These are phyloP conservation scores for Anthrax anthrax DNA, from an alignment of 2,888 invertebrate species.

Conservation along the genomic window DNA sequence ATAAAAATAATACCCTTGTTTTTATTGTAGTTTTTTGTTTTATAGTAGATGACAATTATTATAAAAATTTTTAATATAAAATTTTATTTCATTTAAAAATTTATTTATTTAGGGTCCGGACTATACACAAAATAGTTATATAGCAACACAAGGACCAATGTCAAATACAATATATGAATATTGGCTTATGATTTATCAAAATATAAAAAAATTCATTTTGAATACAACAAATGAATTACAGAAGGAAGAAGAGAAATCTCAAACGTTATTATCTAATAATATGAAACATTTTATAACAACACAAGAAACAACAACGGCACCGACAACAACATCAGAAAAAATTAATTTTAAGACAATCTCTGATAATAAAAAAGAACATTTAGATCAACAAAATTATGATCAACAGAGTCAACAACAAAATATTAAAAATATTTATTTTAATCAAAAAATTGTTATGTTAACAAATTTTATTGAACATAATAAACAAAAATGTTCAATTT, in stretches of 20 bases:
- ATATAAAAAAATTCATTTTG: constrained; percentile 25
- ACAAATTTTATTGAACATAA: constrained; percentile 77
- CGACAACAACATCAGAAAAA: constrained; percentile 7
- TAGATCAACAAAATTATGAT: too few species aligned
- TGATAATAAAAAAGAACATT: too few species aligned
- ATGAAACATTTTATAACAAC: not conserved
- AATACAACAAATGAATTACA: not conserved
- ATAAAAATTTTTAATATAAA: too few species aligned
- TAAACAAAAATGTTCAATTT: constrained; percentile 76
- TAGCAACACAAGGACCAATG: constrained; percentile 87
- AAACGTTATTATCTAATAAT: not conserved
- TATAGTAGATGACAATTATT: too few species aligned
- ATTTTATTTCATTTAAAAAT: constrained; percentile 4
- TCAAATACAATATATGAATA: constrained; percentile 80
- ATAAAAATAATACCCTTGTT: too few species aligned
- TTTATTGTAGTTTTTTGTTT: too few species aligned
- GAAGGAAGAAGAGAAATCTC: not conserved
- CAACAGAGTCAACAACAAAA: constrained; percentile 19
- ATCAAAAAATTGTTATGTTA: constrained; percentile 71
- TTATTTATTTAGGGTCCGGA: constrained; percentile 61
- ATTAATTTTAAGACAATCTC: too few species aligned
- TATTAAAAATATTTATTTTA: constrained; percentile 15
- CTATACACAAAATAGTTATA: constrained; percentile 70
- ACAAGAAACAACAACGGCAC: constrained; percentile 1
- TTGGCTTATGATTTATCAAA: constrained; percentile 71